Base-by-base conservation (phyloP, 2,113 vertebrate genomes). In the Charadrius vociferus region DNA sequence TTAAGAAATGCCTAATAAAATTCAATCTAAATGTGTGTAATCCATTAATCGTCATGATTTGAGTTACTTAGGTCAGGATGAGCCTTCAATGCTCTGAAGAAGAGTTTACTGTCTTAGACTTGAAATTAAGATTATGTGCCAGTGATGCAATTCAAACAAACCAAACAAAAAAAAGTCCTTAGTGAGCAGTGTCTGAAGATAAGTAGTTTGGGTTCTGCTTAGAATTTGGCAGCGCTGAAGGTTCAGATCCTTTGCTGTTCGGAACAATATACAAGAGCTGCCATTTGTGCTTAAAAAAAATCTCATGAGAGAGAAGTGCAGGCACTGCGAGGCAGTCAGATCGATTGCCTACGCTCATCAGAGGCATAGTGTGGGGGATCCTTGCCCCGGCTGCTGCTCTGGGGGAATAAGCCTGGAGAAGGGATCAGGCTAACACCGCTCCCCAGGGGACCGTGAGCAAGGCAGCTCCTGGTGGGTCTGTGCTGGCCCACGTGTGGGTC, bases 221-320 rank as follows among this genome's bases (percentile, higher is more conserved):
- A 96, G 63, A 93, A 95, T 92, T 87, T 94, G 95, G 82, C 90
- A 96, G 58, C 53, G 94, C 92, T 85, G 56, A 91, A 95, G 92
- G 71, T 87, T 90, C 88, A 88, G 73, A 56, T 73, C 73, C 63
- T 63, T 75, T 41, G 62, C 45, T 61, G 18, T 90, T 87, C 74
- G 70, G 73, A 97, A 41, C 30, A 59, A 90, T 88, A 87, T 59
- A 81, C 94, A 94, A 95, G 61, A 81, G 10, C 26, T 95, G 93
- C 68, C 86, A 94, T 73, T 95, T 90, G 66, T 92, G 49, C 84
- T 97, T 96, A 41, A 91, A 90, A 93, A 72, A 71, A 71, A 37
- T 23, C 32, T 79, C 68, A 24, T 62, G 62, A 94, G 88, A 78
- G 90, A 90, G 32, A 95, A 37, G 50, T 74, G 37, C 41, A 67